Conservation (phyloP, 2,797 vertebrate genomes). For the Benthosema pterotum region DNA sequence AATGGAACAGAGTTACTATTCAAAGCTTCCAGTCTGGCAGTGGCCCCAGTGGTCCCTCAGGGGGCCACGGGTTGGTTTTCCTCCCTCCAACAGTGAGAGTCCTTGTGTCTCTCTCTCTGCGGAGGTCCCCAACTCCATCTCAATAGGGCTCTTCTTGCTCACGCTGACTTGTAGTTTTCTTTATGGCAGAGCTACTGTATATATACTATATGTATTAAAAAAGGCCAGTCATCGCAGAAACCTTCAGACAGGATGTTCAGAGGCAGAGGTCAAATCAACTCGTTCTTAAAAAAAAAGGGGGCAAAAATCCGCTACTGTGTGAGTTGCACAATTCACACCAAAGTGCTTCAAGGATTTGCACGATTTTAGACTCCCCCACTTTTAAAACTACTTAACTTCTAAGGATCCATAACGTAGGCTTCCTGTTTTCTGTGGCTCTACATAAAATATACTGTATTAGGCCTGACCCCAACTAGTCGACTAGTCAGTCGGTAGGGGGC, state of each 20-base stretch:
- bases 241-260: slow-evolving; percentile 34
- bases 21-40: slow-evolving; percentile 58
- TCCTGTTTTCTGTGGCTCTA: too few species aligned
- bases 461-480: too few species aligned
- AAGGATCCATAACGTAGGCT: too few species aligned
- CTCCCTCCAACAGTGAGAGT: slow-evolving; percentile 58
- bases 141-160: slow-evolving; percentile 49
- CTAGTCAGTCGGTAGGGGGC: too few species aligned
- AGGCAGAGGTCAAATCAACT: slow-evolving; percentile 26
- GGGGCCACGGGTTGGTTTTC: slow-evolving; percentile 34
- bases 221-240: slow-evolving; percentile 36
- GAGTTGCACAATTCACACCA: slow-evolving; percentile 32
- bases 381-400: background rate
- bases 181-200: slow-evolving; percentile 51
- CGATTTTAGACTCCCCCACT: slow-evolving; percentile 20
- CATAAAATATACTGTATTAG: too few species aligned
- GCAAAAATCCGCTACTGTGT: slow-evolving; percentile 40
- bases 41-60: slow-evolving; percentile 36
- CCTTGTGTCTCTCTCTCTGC: slow-evolving; percentile 67
- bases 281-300: slow-evolving; percentile 9
- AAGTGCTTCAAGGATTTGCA: slow-evolving; percentile 36
- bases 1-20: slow-evolving; percentile 49
- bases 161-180: slow-evolving; percentile 62
- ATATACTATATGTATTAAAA: too few species aligned
- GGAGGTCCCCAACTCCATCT: slow-evolving; percentile 62